Evolutionary conservation across 2,888 invertebrate genomes (phyloP), one percentile per base, ranked within the genome.

Genomic region (Orthosia incerta): DNA sequence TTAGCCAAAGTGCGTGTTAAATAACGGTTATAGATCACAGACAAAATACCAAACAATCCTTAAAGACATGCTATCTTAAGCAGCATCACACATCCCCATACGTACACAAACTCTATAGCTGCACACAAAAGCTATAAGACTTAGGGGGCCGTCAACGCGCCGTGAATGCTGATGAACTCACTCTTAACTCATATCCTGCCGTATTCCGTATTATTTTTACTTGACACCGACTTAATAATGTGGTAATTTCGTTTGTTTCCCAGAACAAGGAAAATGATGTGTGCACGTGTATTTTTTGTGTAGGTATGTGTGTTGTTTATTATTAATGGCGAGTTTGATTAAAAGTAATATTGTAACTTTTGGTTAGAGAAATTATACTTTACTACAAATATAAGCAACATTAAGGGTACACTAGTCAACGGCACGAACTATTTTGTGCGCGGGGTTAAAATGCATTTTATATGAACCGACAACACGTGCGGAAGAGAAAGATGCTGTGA

Each of bases 161-260:
- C 26, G 64, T 59, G 94, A 89, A 93, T 94, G 86, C 74, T 86
- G 91, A 94, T 93, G 62, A 86, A 85, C 80, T 71, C 65, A 75
- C 83, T 80, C 79, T 86, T 87, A 86, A 90, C 91, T 94, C 92
- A 93, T 93, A 93, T 93, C 94, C 94, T 93, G 89, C 87, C 79
- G 64, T 73, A 86, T 68, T 80, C n/a, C 86, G 89, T 88, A 89
- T 88, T 88, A 86, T 87, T 89, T 89, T 90, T 89, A 87, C 85
- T 85, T 69, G 85, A 79, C 79, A 79, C 63, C 73, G 74, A 79
- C 79, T 77, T 76, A 80, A 83, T 85, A 84, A 82, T 85, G 80
- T 82, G 76, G 78, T 84, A 77, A 77, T 80, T 80, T 85, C 55
- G 71, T 85, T 76, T 76, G 51, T 77, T 69, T 79, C 69, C 46